A percentile compares a stretch with the other conserved stretches of the same genome.
Conservation (phyloP, 2,113 vertebrate genomes). For the Xiphorhynchus elegans region DNA sequence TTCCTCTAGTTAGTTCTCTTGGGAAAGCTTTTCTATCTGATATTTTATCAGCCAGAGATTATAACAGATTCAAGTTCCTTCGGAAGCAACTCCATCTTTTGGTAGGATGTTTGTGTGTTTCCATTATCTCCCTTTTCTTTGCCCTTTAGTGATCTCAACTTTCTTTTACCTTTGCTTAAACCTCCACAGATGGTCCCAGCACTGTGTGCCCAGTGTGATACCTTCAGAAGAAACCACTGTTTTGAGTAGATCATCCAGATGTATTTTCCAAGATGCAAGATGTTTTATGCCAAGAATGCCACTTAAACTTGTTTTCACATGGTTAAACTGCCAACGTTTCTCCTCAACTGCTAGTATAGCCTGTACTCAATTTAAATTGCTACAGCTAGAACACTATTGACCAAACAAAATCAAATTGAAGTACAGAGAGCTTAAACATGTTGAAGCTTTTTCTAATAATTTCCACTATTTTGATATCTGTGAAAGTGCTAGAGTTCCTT, state of each 20-base stretch:
- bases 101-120: neutral
- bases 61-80: neutral
- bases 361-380: neutral
- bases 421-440: neutral
- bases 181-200: neutral
- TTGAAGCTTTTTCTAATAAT: neutral
- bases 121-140: neutral
- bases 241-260: neutral
- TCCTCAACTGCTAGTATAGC: neutral
- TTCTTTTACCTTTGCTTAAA: neutral
- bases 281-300: neutral
- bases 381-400: neutral
- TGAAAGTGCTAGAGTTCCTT: neutral
- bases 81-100: neutral
- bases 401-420: neutral
- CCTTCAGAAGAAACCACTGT: neutral
- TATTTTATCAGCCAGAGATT: neutral
- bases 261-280: neutral
- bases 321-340: neutral
- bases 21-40: neutral
- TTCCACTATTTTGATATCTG: neutral
- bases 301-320: neutral
- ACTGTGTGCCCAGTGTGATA: neutral
- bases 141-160: neutral
- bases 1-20: neutral